A percentile compares a stretch with the other conserved stretches of the same genome.
Evolutionary conservation across 1,140 invertebrate genomes (phyloP).

Genomic region (Rhyzopertha dominica): DNA sequence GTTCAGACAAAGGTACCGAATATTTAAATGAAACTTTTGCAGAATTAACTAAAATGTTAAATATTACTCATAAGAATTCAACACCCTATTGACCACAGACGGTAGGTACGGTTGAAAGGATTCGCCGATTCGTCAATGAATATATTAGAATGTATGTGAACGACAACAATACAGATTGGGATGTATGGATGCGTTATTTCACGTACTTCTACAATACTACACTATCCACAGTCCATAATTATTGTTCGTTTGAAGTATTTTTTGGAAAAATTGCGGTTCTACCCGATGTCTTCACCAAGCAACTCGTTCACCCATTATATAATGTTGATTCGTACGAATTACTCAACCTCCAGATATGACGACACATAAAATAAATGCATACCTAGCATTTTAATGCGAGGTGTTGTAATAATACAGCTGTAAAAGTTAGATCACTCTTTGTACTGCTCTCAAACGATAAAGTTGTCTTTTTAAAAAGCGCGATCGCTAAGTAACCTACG

Average conservation of each 20-base stretch:
- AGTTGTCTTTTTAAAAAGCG: too few species aligned
- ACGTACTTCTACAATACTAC: constrained; percentile 3
- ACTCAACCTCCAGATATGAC: too few species aligned
- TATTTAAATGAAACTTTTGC: constrained; percentile 4
- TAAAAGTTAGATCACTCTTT: too few species aligned
- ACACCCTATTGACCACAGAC: constrained; percentile 5
- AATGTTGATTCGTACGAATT: too few species aligned
- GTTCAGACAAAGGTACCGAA: constrained; percentile 8
- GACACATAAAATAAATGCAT: too few species aligned
- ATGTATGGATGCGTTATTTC: neutral
- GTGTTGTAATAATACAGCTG: too few species aligned
- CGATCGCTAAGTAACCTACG: too few species aligned
- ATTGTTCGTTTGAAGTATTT: constrained; percentile 3
- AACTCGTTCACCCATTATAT: too few species aligned
- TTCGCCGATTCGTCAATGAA: constrained; percentile 1
- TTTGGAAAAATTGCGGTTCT: constrained; percentile 1
- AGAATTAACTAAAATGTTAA: constrained; percentile 2
- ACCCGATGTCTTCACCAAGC: constrained; percentile 10
- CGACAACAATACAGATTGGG: neutral
- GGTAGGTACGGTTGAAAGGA: constrained; percentile 3
- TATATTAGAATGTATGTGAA: constrained; percentile 8
- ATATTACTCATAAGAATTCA: neutral
- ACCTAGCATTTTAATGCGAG: too few species aligned
- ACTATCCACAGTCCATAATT: neutral
- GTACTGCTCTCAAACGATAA: too few species aligned